Percentiles rank a stretch among this genome's conserved stretches.
Conservation (phyloP, 2,888 invertebrate species). For the Steinernema scapterisci region DNA sequence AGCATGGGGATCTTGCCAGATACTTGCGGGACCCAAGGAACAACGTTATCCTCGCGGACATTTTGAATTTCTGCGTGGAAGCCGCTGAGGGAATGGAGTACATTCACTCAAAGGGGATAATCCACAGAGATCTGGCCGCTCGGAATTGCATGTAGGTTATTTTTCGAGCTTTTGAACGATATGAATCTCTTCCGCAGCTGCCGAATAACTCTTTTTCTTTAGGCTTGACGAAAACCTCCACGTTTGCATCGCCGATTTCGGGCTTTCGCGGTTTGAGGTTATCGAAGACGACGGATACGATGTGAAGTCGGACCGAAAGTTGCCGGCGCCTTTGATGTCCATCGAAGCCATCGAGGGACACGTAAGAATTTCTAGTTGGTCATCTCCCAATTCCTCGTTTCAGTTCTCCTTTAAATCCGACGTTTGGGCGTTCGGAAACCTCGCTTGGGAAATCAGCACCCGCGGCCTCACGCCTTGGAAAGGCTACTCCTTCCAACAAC, state of each 20-base stretch:
- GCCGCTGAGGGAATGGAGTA: slow-evolving; percentile 27
- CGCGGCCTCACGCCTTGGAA: neutral
- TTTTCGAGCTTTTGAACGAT: neutral
- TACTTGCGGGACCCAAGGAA: neutral
- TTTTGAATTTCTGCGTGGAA: neutral
- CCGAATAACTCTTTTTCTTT: neutral
- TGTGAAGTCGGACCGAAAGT: slow-evolving; percentile 23
- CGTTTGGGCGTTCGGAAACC: slow-evolving; percentile 24
- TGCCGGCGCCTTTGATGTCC: neutral
- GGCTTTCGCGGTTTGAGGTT: slow-evolving; percentile 34
- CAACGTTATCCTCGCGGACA: neutral
- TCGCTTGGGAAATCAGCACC: neutral
- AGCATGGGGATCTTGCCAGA: neutral
- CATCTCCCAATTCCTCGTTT: neutral
- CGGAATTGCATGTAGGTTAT: slow-evolving; percentile 1
- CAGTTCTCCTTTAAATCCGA: slow-evolving; percentile 15
- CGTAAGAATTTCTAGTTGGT: neutral
- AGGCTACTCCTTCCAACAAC: neutral
- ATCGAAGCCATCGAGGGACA: neutral
- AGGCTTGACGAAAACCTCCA: slow-evolving; percentile 3
- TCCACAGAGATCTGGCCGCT: slow-evolving; percentile 25
- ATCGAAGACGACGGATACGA: slow-evolving; percentile 33
- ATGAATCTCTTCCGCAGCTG: neutral
- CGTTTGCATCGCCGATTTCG: slow-evolving; percentile 11
- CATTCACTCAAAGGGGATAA: slow-evolving; percentile 8